These are phyloP conservation scores for Equus quagga DNA, from an alignment of 2,113 vertebrate species.

Conservation along the genomic window DNA sequence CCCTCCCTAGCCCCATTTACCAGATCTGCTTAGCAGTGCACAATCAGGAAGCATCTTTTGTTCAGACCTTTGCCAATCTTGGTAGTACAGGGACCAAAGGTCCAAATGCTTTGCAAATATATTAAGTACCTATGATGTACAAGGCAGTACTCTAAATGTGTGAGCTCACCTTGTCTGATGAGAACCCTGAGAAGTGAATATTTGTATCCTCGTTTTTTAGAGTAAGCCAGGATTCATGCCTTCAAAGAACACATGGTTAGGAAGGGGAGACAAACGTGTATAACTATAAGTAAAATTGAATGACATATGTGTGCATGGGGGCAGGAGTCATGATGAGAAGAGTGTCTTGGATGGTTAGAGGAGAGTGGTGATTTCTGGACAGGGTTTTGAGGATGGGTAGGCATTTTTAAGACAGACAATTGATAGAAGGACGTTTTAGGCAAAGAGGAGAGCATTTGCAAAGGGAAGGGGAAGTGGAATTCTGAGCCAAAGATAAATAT, in stretches of 20 bases:
- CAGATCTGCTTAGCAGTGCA: background rate
- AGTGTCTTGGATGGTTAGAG: background rate
- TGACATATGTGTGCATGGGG: rapidly evolving
- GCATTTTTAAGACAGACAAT: background rate
- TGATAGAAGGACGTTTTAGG: background rate
- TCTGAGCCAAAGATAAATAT: background rate
- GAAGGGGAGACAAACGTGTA: background rate
- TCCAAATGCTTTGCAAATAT: background rate
- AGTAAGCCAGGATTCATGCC: background rate
- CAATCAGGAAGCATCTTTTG: background rate
- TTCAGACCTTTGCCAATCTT: background rate
- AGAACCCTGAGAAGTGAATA: background rate
- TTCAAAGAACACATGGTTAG: background rate
- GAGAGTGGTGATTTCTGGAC: background rate
- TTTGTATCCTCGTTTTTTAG: background rate
- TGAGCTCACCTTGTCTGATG: background rate
- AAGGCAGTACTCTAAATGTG: background rate
- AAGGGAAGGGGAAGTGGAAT: slow-evolving; percentile 30
- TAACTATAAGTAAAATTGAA: background rate
- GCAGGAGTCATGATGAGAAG: background rate
- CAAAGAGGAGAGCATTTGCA: background rate
- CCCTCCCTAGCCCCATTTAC: background rate
- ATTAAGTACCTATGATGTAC: background rate
- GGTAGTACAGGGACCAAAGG: background rate
- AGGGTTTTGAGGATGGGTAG: background rate